These are phyloP conservation scores for Egretta garzetta DNA, from an alignment of 2,113 vertebrate genomes.

Conservation along the genomic window DNA sequence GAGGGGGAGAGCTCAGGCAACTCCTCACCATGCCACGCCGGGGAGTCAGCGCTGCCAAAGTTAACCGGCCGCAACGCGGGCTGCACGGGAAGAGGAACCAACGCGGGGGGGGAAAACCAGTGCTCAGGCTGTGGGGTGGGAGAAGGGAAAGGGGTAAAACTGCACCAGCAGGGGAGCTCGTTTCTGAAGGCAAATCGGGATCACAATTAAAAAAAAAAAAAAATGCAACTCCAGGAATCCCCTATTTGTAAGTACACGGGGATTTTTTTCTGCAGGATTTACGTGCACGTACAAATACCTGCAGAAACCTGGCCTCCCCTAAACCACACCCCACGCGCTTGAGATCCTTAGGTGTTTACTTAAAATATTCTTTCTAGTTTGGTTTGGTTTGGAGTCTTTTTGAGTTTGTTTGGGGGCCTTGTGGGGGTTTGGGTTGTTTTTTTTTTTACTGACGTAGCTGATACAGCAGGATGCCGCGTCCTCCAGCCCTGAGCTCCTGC, in stretches of 20 bases:
- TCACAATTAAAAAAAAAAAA: neutral
- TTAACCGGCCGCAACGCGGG: fast-evolving
- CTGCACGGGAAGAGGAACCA: neutral
- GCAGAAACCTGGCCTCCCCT: neutral
- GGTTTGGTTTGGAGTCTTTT: neutral
- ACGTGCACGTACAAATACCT: fast-evolving
- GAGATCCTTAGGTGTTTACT: neutral
- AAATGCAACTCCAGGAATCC: fast-evolving
- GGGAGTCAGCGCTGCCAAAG: neutral
- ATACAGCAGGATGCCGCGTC: fast-evolving
- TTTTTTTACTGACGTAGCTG: neutral
- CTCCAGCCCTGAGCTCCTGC: neutral
- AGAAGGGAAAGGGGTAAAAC: neutral
- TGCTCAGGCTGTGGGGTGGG: neutral
- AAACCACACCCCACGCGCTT: fast-evolving
- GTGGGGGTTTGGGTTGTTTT: fast-evolving
- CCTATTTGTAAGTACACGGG: neutral
- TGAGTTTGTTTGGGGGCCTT: neutral
- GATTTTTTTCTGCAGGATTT: neutral
- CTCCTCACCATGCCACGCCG: fast-evolving
- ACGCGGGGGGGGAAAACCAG: fast-evolving
- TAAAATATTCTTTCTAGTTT: neutral
- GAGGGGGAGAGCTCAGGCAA: fast-evolving
- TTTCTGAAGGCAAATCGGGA: neutral
- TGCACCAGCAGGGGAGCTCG: neutral